These are phyloP conservation scores for Rissa tridactyla DNA, from an alignment of 2,113 vertebrate genomes.

Conservation along the genomic window DNA sequence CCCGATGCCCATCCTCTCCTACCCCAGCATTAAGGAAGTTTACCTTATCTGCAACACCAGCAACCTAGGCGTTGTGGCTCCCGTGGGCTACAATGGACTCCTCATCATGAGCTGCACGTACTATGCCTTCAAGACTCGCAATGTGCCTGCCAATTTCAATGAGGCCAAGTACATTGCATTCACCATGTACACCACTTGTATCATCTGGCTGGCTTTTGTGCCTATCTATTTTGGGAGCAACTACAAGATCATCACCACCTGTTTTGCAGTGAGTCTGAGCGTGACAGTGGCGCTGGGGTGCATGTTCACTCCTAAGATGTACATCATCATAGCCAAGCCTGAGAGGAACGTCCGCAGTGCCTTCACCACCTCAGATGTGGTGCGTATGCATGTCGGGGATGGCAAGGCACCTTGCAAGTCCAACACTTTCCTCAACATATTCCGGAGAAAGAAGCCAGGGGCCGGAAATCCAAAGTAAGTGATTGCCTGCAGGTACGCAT, in stretches of 20 bases:
- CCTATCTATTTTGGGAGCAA: constrained; percentile 99
- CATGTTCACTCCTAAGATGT: constrained; percentile 99
- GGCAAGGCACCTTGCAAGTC: constrained; percentile 91
- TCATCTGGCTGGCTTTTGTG: constrained; percentile 99
- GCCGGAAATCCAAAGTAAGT: constrained; percentile 89
- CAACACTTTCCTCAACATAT: constrained; percentile 95
- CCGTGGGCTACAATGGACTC: constrained; percentile 95
- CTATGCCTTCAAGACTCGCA: constrained; percentile 99
- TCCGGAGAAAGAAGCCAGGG: constrained; percentile 92
- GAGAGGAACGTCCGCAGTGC: constrained; percentile 98
- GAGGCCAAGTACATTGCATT: constrained; percentile 99
- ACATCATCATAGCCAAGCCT: constrained; percentile 98
- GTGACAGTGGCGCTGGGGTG: constrained; percentile 96
- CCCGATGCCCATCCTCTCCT: constrained; percentile 92
- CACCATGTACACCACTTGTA: constrained; percentile 99
- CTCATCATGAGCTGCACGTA: constrained; percentile 99
- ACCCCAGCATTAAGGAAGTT: constrained; percentile 95
- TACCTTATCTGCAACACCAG: constrained; percentile 98
- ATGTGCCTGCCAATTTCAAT: constrained; percentile 98
- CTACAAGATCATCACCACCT: constrained; percentile 99
- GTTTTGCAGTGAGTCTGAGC: constrained; percentile 97
- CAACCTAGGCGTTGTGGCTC: constrained; percentile 94
- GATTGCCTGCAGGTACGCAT: background rate
- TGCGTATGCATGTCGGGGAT: constrained; percentile 98
- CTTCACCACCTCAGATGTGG: constrained; percentile 98